Percentiles rank a stretch among this genome's conserved stretches.
These are phyloP conservation scores for Lemur catta DNA, from an alignment of 2,797 vertebrate species.

Conservation along the genomic window DNA sequence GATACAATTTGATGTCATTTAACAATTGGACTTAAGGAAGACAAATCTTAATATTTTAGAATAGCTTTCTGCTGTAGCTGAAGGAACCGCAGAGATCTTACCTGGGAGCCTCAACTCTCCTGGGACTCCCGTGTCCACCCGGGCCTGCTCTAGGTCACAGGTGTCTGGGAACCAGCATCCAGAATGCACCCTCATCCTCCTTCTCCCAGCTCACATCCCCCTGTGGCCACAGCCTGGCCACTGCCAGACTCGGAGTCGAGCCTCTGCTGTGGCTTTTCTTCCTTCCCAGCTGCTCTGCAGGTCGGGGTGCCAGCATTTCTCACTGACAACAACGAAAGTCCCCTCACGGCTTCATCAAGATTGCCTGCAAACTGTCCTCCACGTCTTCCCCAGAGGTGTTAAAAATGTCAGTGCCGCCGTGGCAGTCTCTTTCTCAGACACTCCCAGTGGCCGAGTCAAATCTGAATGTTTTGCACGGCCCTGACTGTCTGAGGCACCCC, in stretches of 20 bases:
- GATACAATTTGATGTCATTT: background rate
- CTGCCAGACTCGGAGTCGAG: background rate
- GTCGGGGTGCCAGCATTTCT: background rate
- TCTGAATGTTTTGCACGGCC: too few species aligned
- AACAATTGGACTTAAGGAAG: background rate
- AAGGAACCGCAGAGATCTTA: rapidly evolving
- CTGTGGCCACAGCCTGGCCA: background rate
- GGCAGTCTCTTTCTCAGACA: background rate
- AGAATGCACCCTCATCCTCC: background rate
- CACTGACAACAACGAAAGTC: background rate
- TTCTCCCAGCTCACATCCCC: background rate
- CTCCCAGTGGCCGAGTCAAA: too few species aligned
- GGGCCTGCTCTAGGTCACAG: background rate
- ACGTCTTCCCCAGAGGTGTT: background rate
- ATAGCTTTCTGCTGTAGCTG: background rate
- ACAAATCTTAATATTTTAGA: background rate
- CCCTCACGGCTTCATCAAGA: background rate
- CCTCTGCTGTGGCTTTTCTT: background rate
- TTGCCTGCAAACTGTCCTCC: background rate
- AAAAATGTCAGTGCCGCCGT: background rate
- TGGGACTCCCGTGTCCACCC: rapidly evolving
- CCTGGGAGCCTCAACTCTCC: background rate
- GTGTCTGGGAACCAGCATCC: rapidly evolving
- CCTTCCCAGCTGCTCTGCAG: background rate
- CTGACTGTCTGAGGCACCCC: background rate